Percentiles rank a stretch among this genome's conserved stretches.
phyloP scores from a whole-genome alignment of 2,797 vertebrate species.

The Percopsis omiscomaycus region DNA sequence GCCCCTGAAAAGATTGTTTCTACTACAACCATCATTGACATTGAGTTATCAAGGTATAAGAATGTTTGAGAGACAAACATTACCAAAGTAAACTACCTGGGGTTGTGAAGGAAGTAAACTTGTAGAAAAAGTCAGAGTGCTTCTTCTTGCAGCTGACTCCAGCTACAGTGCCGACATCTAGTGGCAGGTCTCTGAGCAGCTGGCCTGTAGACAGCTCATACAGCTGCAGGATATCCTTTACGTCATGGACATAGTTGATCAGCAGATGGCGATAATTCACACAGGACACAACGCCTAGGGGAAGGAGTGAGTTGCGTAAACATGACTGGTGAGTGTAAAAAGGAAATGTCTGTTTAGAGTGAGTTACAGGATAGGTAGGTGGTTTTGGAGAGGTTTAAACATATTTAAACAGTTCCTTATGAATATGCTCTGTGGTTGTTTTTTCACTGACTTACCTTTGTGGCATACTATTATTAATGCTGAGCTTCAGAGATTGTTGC shows the following conservation, averaged over 20 bases:
- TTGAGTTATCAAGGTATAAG: too few species aligned
- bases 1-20: neutral
- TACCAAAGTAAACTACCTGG: slow-evolving; percentile 58
- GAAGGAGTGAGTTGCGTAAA: neutral
- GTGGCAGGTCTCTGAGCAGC: slow-evolving; percentile 67
- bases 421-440: too few species aligned
- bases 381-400: too few species aligned
- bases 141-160: slow-evolving; percentile 81
- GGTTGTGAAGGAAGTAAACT: slow-evolving; percentile 79
- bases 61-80: too few species aligned
- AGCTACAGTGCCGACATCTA: slow-evolving; percentile 73
- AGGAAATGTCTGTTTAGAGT: too few species aligned
- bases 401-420: too few species aligned
- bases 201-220: slow-evolving; percentile 62
- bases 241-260: slow-evolving; percentile 77
- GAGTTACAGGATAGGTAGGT: too few species aligned
- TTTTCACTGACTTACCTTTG: too few species aligned
- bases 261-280: slow-evolving; percentile 77
- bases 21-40: neutral
- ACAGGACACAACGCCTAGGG: slow-evolving; percentile 72
- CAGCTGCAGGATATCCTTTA: slow-evolving; percentile 78
- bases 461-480: too few species aligned
- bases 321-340: too few species aligned
- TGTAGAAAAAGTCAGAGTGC: slow-evolving; percentile 78
- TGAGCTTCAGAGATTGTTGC: too few species aligned